Conservation (phyloP, 2,113 vertebrate genomes). For the Agapornis roseicollis region DNA sequence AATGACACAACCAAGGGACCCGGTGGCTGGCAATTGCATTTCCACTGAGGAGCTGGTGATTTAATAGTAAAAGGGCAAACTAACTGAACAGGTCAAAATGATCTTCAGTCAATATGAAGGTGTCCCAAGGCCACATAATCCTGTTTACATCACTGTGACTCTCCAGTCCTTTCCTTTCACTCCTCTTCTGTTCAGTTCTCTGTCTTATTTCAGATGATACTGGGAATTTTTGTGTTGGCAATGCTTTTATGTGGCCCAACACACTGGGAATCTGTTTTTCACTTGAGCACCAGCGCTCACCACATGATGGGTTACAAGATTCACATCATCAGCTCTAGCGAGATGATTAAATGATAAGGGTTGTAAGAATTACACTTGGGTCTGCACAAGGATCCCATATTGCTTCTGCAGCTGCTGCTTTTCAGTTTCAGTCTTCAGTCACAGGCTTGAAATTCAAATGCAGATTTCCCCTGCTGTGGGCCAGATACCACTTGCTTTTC, state of each 20-base stretch:
- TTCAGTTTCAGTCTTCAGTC: neutral
- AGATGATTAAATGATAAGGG: neutral
- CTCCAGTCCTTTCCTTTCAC: neutral
- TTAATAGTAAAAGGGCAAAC: neutral
- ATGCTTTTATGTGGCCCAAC: neutral
- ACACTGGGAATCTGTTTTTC: neutral
- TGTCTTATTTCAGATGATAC: neutral
- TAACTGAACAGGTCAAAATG: neutral
- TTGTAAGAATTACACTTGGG: neutral
- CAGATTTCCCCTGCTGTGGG: neutral
- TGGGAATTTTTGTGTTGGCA: neutral
- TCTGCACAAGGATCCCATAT: neutral
- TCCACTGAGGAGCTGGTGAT: neutral
- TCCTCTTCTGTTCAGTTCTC: neutral
- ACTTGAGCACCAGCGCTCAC: neutral
- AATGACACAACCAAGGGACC: neutral
- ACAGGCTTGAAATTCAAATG: neutral
- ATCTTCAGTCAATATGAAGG: neutral
- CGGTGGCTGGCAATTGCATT: neutral
- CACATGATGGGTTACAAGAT: neutral
- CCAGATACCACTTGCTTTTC: slow-evolving; percentile 3
- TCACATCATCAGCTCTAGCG: neutral
- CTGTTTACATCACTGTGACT: rapidly evolving
- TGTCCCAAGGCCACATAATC: neutral
- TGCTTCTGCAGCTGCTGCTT: neutral